Evolutionary conservation across 2,888 invertebrate genomes (phyloP).

Genomic region (Leucania comma): DNA sequence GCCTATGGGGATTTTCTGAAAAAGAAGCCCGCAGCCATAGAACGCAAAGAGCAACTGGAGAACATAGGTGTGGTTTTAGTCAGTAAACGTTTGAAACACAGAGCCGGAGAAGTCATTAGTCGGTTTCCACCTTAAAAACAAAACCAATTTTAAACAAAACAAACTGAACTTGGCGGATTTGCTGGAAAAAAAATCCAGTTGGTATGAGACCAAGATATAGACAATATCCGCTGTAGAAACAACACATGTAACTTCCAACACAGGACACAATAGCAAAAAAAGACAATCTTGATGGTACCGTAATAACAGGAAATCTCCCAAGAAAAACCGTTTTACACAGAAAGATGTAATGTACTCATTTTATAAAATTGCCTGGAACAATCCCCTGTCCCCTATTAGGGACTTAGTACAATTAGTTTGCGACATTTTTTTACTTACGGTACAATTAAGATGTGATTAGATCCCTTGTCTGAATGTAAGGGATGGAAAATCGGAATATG

Average conservation of each 20-base stretch:
- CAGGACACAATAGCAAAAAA: conserved; percentile 5
- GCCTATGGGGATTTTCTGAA: no score
- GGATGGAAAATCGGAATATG: conserved; percentile 53
- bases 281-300: conserved; percentile 19
- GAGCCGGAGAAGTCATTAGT: no score
- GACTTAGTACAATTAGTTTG: conserved; percentile 38
- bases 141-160: neutral
- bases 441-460: conserved; percentile 56
- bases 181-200: neutral
- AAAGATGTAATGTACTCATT: conserved; percentile 42
- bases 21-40: no score
- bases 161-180: no score
- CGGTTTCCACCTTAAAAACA: no score
- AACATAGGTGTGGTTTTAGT: no score
- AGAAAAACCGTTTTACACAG: conserved; percentile 41
- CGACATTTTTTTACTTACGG: conserved; percentile 52
- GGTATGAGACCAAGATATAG: neutral
- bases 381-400: conserved; percentile 32
- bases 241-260: neutral
- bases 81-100: no score
- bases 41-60: no score
- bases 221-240: neutral
- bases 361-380: conserved; percentile 43
- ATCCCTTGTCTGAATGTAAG: conserved; percentile 36
- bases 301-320: conserved; percentile 23